phyloP scores from a whole-genome alignment of 2,888 invertebrate genomes.

The Lasius fuliginosus region DNA sequence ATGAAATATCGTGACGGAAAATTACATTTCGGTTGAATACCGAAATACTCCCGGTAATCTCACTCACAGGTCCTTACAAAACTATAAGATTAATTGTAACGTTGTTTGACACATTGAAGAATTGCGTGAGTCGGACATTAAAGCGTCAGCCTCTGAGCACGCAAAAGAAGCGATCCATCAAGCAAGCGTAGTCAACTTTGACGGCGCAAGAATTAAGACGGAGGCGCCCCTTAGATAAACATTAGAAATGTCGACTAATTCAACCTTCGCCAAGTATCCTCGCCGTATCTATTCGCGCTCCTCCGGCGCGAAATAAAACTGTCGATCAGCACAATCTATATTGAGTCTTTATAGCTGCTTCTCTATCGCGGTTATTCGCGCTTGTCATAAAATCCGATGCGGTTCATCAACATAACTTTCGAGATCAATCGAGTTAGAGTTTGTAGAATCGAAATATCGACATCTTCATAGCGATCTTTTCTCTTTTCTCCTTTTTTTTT shows the following conservation, averaged over 20 bases:
- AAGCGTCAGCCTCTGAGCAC: slow-evolving; percentile 37
- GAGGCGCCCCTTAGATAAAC: neutral
- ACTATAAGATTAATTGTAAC: slow-evolving; percentile 54
- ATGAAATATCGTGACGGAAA: slow-evolving; percentile 53
- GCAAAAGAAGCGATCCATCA: slow-evolving; percentile 53
- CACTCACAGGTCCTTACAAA: slow-evolving; percentile 24
- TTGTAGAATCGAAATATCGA: neutral
- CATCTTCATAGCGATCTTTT: neutral
- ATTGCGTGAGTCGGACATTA: slow-evolving; percentile 54
- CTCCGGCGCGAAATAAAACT: neutral
- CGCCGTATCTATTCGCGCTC: slow-evolving; percentile 10
- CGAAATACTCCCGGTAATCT: slow-evolving; percentile 40
- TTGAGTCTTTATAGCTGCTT: neutral
- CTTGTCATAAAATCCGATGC: neutral
- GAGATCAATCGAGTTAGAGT: neutral
- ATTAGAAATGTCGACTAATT: slow-evolving; percentile 21
- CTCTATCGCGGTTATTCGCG: neutral
- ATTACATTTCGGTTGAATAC: slow-evolving; percentile 48
- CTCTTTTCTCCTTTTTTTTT: neutral
- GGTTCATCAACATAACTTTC: neutral
- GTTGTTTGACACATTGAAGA: slow-evolving; percentile 56
- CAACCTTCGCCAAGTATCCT: neutral
- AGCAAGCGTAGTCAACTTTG: slow-evolving; percentile 39
- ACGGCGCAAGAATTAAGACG: slow-evolving; percentile 36
- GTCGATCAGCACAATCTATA: slow-evolving; percentile 22